Conservation (phyloP, 2,888 invertebrate genomes). For the Dolichomitus sp. region DNA sequence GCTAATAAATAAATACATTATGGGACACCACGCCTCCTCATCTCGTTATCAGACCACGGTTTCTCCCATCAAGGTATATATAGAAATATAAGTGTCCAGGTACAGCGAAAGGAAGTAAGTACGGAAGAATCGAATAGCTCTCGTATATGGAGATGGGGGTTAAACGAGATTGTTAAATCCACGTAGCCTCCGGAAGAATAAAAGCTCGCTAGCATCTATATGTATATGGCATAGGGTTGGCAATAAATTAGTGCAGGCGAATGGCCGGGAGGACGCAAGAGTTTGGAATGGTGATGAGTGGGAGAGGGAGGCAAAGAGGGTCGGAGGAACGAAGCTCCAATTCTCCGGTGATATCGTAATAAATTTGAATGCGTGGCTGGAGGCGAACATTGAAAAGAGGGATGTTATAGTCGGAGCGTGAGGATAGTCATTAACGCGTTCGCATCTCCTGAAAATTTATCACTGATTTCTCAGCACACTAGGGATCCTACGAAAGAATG, state of each 20-base stretch:
- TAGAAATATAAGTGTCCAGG: not conserved
- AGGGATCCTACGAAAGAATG: slow-evolving; percentile 46
- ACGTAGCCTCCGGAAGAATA: slow-evolving; percentile 55
- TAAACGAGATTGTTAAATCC: slow-evolving; percentile 64
- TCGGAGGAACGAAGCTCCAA: slow-evolving; percentile 54
- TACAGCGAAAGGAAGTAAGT: slow-evolving; percentile 21
- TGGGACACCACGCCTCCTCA: not conserved
- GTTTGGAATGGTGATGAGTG: slow-evolving; percentile 2
- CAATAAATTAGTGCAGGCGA: slow-evolving; percentile 62
- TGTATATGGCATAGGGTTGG: slow-evolving; percentile 26
- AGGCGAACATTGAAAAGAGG: slow-evolving; percentile 63
- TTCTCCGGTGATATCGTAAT: slow-evolving; percentile 63
- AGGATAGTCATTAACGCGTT: slow-evolving; percentile 66
- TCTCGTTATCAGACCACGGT: slow-evolving; percentile 10
- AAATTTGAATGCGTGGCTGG: slow-evolving; percentile 63
- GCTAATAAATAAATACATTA: slow-evolving; percentile 35
- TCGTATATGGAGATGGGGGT: slow-evolving; percentile 48
- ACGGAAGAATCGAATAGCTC: slow-evolving; percentile 52
- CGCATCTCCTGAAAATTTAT: slow-evolving; percentile 60
- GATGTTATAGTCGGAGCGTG: slow-evolving; percentile 56
- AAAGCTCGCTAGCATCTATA: slow-evolving; percentile 51
- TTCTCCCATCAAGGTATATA: not conserved
- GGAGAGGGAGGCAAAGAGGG: slow-evolving; percentile 36
- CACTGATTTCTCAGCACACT: slow-evolving; percentile 58
- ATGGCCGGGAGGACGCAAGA: slow-evolving; percentile 55